These are phyloP conservation scores for Pachyuromys duprasi DNA, from an alignment of 2,797 vertebrate genomes.

Conservation along the genomic window DNA sequence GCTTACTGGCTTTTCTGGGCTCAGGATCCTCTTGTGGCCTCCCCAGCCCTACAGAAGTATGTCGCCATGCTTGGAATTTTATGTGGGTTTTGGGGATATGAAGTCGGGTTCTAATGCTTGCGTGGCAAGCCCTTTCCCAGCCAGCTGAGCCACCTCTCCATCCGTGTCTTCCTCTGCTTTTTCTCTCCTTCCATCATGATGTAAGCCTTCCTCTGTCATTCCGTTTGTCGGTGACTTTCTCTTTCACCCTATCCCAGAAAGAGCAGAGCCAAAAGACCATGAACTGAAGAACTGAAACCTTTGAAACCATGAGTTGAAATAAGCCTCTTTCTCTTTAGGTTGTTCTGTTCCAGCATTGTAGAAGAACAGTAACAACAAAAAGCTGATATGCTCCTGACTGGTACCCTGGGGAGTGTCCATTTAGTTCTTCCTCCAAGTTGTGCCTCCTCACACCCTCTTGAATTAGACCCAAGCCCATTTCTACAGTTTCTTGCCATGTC, in stretches of 20 bases:
- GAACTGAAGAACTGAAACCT: neutral
- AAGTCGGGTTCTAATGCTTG: neutral
- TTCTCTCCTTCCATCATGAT: too few relatives aligned
- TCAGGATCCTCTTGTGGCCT: neutral
- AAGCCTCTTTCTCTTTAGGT: neutral
- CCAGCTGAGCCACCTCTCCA: neutral
- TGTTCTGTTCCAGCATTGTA: neutral
- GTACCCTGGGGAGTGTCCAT: accelerated
- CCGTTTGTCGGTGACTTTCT: neutral
- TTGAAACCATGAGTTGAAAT: neutral
- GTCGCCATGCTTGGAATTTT: neutral
- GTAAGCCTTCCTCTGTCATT: neutral
- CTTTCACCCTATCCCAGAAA: neutral
- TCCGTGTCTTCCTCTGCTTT: neutral
- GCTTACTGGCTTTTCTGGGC: neutral
- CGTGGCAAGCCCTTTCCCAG: neutral
- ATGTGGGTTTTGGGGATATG: neutral
- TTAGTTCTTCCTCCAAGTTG: too few relatives aligned
- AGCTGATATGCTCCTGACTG: neutral
- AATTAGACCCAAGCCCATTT: neutral
- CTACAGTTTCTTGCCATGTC: neutral
- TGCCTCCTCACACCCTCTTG: neutral
- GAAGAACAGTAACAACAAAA: too few relatives aligned
- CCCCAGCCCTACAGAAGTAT: neutral
- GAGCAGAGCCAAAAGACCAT: neutral